A percentile compares a stretch with the other conserved stretches of the same genome.
Conservation (phyloP, 1,140 invertebrate genomes). For the Pomacea maculata region DNA sequence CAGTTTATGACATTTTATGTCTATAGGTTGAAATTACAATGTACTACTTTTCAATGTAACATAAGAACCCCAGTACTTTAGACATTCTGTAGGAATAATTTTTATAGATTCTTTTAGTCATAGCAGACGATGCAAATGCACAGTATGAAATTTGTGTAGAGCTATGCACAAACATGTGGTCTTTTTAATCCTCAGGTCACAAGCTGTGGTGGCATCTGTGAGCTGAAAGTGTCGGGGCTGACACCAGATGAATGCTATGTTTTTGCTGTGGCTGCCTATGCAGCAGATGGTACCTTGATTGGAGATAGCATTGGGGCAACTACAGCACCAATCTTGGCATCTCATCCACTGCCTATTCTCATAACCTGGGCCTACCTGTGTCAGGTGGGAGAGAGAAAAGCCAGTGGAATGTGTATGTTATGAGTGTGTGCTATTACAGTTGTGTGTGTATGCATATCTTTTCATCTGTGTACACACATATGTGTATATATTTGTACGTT, state of each 20-base stretch:
- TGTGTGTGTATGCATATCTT: no score
- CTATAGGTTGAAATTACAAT: no score
- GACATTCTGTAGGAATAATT: no score
- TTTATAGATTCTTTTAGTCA: no score
- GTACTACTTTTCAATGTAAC: no score
- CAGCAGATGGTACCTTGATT: conserved; percentile 60
- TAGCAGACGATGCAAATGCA: no score
- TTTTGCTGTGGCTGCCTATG: conserved; percentile 65
- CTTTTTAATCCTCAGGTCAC: conserved; percentile 42
- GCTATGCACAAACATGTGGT: background rate
- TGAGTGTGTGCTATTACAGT: background rate
- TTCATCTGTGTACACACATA: no score
- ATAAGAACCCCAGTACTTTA: no score
- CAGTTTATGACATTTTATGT: no score
- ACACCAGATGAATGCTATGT: conserved; percentile 60
- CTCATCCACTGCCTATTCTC: conserved; percentile 59
- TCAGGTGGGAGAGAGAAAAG: conserved; percentile 46
- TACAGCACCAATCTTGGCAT: conserved; percentile 61
- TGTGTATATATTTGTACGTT: conserved; percentile 9
- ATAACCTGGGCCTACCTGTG: conserved; percentile 62
- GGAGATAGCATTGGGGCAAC: conserved; percentile 62
- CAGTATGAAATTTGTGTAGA: no score
- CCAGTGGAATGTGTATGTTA: background rate
- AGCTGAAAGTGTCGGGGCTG: conserved; percentile 57
- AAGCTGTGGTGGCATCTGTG: conserved; percentile 35